Evolutionary conservation across 1,140 invertebrate genomes (phyloP).

Genomic region (Caenorhabditis briggsae): DNA sequence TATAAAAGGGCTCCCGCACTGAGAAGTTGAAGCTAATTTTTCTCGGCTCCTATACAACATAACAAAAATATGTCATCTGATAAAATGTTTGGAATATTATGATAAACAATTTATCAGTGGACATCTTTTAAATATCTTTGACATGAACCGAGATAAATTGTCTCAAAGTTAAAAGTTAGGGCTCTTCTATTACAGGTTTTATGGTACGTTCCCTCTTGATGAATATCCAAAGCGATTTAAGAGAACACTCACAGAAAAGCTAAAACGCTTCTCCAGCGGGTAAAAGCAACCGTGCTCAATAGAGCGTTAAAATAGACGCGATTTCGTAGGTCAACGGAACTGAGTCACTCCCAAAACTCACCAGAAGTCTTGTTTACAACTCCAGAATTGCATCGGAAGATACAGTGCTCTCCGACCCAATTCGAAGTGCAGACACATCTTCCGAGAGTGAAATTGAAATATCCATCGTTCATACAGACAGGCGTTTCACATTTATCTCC

Average conservation of each 20-base stretch:
- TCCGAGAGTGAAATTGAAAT: slow-evolving; percentile 38
- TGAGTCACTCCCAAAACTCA: neutral
- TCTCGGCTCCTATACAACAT: too few relatives aligned
- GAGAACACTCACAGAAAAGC: neutral
- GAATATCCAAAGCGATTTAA: too few relatives aligned
- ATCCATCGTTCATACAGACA: slow-evolving; percentile 56
- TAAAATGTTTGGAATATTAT: too few relatives aligned
- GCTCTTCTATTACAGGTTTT: too few relatives aligned
- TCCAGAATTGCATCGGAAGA: slow-evolving; percentile 55
- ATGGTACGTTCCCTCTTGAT: too few relatives aligned
- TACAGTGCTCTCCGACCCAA: slow-evolving; percentile 58
- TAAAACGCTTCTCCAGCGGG: neutral
- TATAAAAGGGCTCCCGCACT: too few relatives aligned
- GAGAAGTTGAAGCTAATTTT: too few relatives aligned
- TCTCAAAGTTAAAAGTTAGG: too few relatives aligned
- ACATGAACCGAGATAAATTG: too few relatives aligned
- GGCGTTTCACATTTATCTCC: slow-evolving; percentile 53
- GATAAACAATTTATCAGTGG: too few relatives aligned
- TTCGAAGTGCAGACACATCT: slow-evolving; percentile 48
- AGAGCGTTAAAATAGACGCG: neutral
- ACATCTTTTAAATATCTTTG: too few relatives aligned
- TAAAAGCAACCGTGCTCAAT: neutral
- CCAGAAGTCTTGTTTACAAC: slow-evolving; percentile 45
- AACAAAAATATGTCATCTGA: too few relatives aligned
- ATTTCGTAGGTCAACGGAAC: neutral